These are phyloP conservation scores for Drosophila buzzatii DNA, from an alignment of 2,888 invertebrate genomes.

Conservation along the genomic window DNA sequence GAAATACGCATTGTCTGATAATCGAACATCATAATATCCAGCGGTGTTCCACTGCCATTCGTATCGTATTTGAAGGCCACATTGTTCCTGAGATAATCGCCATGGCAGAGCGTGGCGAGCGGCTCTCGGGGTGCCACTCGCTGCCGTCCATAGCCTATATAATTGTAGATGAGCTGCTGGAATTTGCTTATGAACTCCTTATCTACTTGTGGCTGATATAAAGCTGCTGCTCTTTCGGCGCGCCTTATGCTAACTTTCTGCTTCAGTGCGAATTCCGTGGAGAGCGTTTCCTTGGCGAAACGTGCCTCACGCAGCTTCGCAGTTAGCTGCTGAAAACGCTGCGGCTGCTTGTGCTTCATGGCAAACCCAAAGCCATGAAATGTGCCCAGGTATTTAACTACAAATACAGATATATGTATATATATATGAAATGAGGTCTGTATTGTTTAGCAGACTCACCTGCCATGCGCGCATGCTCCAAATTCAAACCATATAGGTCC, in stretches of 20 bases:
- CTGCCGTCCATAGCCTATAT: constrained; percentile 62
- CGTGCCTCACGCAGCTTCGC: constrained; percentile 75
- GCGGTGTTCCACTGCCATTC: constrained; percentile 55
- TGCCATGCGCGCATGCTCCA: constrained; percentile 82
- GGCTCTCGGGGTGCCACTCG: constrained; percentile 81
- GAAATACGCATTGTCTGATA: constrained; percentile 83
- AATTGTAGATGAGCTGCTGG: constrained; percentile 45
- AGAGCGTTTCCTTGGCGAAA: constrained; percentile 39
- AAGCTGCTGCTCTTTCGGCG: constrained; percentile 39
- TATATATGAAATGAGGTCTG: background rate
- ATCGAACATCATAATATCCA: constrained; percentile 84
- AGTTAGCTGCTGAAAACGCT: constrained; percentile 67
- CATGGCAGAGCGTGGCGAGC: constrained; percentile 82
- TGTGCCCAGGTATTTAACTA: constrained; percentile 75
- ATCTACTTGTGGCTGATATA: constrained; percentile 70
- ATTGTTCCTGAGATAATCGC: constrained; percentile 84
- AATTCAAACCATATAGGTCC: constrained; percentile 71
- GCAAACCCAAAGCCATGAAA: constrained; percentile 84
- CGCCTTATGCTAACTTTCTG: constrained; percentile 52
- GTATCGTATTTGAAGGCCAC: constrained; percentile 82
- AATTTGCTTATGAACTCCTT: constrained; percentile 70
- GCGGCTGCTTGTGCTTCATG: constrained; percentile 66
- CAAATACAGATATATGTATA: background rate
- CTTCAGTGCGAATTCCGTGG: constrained; percentile 52
- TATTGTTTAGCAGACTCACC: constrained; percentile 47